Evolutionary conservation across 2,888 invertebrate species (phyloP), one percentile per base, ranked within the genome.

Genomic region (Xylocampa areola): DNA sequence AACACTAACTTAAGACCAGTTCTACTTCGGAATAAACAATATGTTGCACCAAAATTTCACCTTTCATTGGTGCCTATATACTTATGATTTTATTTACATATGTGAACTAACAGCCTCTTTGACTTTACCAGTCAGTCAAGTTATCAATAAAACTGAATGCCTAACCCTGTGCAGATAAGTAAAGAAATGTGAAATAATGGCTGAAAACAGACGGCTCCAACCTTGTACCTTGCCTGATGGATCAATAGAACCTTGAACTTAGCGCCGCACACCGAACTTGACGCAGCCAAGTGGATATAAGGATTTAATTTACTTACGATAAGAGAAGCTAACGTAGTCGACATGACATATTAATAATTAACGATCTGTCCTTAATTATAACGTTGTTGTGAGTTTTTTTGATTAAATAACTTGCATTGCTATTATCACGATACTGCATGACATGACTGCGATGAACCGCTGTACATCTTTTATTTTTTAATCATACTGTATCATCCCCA

Each of bases 181-280:
- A 48, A 62, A 72, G 63, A 73, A 80, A 80, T 76, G 77, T 82
- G 72, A 77, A 84, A 83, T 73, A 68, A 68, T 68, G 52, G 69
- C 72, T 66, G 52, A 71, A 84, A 83, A 82, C 74, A 82, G 66
- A 71, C 73, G 55, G 49, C 55, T 59, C 62, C 83, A 87, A 88
- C 87, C 88, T 89, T 89, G 87, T 86, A 84, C 81, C 78, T 74
- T 59, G 67, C 59, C 59, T 54, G 52, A 50, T 75, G 80, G 89
- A 92, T 92, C 92, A 84, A 92, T 92, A 92, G 85, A 91, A 87
- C 92, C 92, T 92, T 90, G 90, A 91, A 90, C 89, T 89, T 85
- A 77, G 66, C 73, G 62, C 51, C 75, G 61, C 69, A 70, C 73
- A 45, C 45, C 32, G 68, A 75, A 76, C 70, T 62, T 69, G 55